phyloP scores from a whole-genome alignment of 2,888 invertebrate species.

The Hipparchia semele region DNA sequence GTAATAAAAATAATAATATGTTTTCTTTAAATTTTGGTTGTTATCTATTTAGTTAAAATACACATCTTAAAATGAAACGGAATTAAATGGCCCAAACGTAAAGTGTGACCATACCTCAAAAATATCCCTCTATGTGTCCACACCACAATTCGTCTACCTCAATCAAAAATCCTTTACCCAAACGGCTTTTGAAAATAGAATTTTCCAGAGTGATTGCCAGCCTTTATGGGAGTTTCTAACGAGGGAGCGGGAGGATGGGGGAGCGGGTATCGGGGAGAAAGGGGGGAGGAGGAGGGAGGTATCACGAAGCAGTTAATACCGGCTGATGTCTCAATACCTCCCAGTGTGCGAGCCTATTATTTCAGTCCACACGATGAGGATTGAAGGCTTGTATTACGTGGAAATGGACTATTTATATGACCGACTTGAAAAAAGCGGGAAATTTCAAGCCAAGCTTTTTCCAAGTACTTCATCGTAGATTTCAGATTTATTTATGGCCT shows the following conservation, averaged over 20 bases:
- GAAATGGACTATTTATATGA: slow-evolving; percentile 50
- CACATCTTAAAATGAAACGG: too few relatives aligned
- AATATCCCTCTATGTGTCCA: not conserved
- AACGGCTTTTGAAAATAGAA: slow-evolving; percentile 36
- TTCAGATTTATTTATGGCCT: too few relatives aligned
- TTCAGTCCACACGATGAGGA: slow-evolving; percentile 77
- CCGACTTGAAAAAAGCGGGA: not conserved
- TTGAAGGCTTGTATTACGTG: slow-evolving; percentile 47
- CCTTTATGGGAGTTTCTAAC: slow-evolving; percentile 42
- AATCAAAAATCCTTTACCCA: slow-evolving; percentile 31
- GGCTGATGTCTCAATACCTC: slow-evolving; percentile 83
- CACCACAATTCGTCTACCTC: slow-evolving; percentile 9
- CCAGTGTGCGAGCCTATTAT: slow-evolving; percentile 82
- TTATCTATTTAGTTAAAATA: too few relatives aligned
- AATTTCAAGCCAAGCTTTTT: too few relatives aligned
- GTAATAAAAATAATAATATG: not conserved
- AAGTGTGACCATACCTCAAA: not conserved
- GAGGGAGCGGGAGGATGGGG: slow-evolving; percentile 35
- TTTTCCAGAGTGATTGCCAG: slow-evolving; percentile 30
- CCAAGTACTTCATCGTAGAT: too few relatives aligned
- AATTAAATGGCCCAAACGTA: not conserved
- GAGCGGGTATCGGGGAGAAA: not conserved
- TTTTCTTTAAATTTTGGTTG: not conserved
- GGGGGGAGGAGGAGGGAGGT: slow-evolving; percentile 37
- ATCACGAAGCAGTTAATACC: slow-evolving; percentile 63